Evolutionary conservation across 2,888 invertebrate genomes (phyloP), one percentile per base, ranked within the genome.

Genomic region (Hirtodrosophila histrioides): DNA sequence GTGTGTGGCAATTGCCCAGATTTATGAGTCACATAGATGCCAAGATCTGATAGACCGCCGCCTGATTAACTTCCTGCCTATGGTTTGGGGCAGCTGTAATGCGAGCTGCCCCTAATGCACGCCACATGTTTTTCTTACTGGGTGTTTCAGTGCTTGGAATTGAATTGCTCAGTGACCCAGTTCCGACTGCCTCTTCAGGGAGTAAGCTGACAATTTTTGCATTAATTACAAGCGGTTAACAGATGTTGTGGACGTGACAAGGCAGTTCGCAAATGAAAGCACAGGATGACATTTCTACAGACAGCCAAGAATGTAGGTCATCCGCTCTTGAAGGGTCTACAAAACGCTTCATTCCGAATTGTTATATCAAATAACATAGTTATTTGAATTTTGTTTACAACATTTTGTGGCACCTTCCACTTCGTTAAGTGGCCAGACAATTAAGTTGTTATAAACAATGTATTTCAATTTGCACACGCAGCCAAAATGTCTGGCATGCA

Each of bases 11-110:
- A 46, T 56, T 61, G 53, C 29, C 29, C 65, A 63, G 73, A 78
- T 79, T 78, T 78, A 78, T 78, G 80, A 79, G 73, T 76, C 66
- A 69, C 57, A 44, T 31, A 45, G 72, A 75, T 74, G 62, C 58
- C 49, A 46, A 46, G 58, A 48, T 64, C 55, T 46, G 75, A 75
- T 75, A 64, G 53, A 41, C 72, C 49, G 50, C 40, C 51, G 45
- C 45, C 51, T 60, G 73, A 75, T 75, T 68, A 77, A 68, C 73
- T 69, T 48, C 12, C 55, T 31, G 36, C 31, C 53, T 37, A 44
- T 46, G 7, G 56, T 50, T 11, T 58, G 50, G 33, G 12, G 49
- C 41, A 33, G 39, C 35, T 55, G 63, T 55, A 73, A 54, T 48
- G 41, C 11, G 51, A 53, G 35, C n/a, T 27, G 27, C 17, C 17